phyloP scores from a whole-genome alignment of 2,888 invertebrate genomes.

The Megastigmus dorsalis region DNA sequence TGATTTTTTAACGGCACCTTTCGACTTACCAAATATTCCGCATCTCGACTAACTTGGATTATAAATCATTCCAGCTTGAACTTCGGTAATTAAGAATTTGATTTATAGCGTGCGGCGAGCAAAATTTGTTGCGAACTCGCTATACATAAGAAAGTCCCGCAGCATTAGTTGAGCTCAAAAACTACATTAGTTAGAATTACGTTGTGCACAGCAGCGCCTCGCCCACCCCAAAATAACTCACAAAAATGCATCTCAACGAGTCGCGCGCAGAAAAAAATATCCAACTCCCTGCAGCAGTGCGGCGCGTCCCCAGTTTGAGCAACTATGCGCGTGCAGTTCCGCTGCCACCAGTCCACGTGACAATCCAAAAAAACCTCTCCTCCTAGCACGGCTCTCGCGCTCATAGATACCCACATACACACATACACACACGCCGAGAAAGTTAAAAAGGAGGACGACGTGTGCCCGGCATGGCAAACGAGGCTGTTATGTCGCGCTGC shows the following conservation, averaged over 20 bases:
- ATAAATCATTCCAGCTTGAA: constrained; percentile 30
- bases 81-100: constrained; percentile 47
- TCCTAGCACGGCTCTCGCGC: not conserved
- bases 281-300: too few relatives aligned
- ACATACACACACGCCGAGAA: constrained; percentile 13
- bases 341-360: not conserved
- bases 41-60: not conserved
- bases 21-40: constrained; percentile 14
- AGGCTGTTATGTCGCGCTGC: constrained; percentile 42
- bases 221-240: not conserved
- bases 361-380: constrained; percentile 4
- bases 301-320: too few relatives aligned
- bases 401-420: not conserved
- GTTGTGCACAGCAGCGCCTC: not conserved
- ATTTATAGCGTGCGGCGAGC: constrained; percentile 30
- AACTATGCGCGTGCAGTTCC: too few relatives aligned
- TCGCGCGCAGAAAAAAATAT: too few relatives aligned
- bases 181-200: constrained; percentile 24
- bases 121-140: constrained; percentile 29
- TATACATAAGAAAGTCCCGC: constrained; percentile 8
- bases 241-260: too few relatives aligned
- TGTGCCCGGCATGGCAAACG: constrained; percentile 47
- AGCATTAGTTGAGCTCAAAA: constrained; percentile 1
- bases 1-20: not conserved
- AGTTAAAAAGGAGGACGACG: constrained; percentile 39